Evolutionary conservation across 2,113 vertebrate species (phyloP), one percentile per base, ranked within the genome.

Genomic region (Antennarius striatus): DNA sequence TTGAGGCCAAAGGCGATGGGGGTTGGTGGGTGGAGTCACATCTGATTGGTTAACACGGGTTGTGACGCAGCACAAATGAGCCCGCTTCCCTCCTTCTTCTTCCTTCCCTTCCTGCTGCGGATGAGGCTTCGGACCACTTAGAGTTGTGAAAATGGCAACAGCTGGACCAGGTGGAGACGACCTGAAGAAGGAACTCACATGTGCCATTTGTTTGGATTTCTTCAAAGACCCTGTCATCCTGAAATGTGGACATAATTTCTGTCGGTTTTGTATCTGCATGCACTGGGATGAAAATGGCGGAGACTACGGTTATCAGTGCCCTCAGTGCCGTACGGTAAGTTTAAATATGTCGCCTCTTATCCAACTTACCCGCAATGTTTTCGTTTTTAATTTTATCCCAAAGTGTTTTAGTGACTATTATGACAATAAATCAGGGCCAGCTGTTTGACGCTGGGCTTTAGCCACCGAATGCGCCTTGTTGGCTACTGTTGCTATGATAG

Each of bases 211-310:
- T 62, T 62, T 94, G 73, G 93, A 94, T 55, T 85, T 81, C 40
- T 94, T 90, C 68, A 89, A 92, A 17, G 91, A 92, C 39, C 90
- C 93, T 0, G 93, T 94, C 4, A 92, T 94, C 45, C 69, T 94
- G 22, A 93, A 92, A 75, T 94, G 93, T 56, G 92, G 93, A 0
- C 93, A 94, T 39, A 93, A 92, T 82, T 94, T 93, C 63, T 94
- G 93, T 16, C 90, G 90, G 1, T 85, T 88, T 42, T 93, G 93
- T 45, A 94, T 94, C 71, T 86, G 87, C 42, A 90, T 92, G 91
- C 92, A 93, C 56, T 93, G 93, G 93, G 90, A 93, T 51, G 92
- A 93, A 83, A 93, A 93, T 81, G 92, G 92, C 79, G 88, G 85
- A 64, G 90, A 93, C 64, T 91, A 92, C 61, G 92, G 92, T 0